Conservation (phyloP, 2,113 vertebrate species). For the Microcebus ravelobensis region DNA sequence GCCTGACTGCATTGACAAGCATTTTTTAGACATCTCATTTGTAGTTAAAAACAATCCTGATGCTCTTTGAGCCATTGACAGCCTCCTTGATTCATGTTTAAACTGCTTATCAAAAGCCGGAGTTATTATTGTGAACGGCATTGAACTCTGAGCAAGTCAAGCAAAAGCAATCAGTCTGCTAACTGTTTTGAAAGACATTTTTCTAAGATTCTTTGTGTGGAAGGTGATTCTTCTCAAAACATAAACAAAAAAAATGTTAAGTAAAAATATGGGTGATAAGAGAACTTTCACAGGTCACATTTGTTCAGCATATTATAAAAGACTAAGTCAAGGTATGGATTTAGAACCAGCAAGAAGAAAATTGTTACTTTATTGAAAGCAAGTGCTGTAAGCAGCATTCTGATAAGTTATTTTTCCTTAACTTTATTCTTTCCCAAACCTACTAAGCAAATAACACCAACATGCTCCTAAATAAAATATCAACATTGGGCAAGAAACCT, state of each 20-base stretch:
- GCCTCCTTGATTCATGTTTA: constrained; percentile 47
- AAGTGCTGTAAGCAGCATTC: not conserved
- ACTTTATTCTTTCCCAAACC: not conserved
- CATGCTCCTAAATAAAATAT: not conserved
- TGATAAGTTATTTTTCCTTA: not conserved
- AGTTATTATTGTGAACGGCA: constrained; percentile 56
- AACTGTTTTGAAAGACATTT: constrained; percentile 68
- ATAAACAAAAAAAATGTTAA: constrained; percentile 41
- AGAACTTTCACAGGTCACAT: constrained; percentile 7
- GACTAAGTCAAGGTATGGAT: not conserved
- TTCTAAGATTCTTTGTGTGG: constrained; percentile 39
- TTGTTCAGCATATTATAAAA: not conserved
- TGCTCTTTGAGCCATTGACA: constrained; percentile 45
- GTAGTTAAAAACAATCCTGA: constrained; percentile 45
- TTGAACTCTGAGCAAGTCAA: constrained; percentile 68
- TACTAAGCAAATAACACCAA: not conserved
- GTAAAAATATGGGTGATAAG: constrained; percentile 42
- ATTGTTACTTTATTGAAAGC: not conserved
- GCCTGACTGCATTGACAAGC: not conserved
- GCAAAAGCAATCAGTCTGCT: constrained; percentile 52
- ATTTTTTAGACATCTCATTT: constrained; percentile 58
- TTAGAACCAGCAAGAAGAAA: not conserved
- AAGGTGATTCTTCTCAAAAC: constrained; percentile 58
- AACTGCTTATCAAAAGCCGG: constrained; percentile 68
- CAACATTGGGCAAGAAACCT: not conserved